Evolutionary conservation across 30 jellyfish, hydroid and myxozoan species (phyloP), one percentile per base, ranked within the genome.

Genomic region (Aurelia coerulea): DNA sequence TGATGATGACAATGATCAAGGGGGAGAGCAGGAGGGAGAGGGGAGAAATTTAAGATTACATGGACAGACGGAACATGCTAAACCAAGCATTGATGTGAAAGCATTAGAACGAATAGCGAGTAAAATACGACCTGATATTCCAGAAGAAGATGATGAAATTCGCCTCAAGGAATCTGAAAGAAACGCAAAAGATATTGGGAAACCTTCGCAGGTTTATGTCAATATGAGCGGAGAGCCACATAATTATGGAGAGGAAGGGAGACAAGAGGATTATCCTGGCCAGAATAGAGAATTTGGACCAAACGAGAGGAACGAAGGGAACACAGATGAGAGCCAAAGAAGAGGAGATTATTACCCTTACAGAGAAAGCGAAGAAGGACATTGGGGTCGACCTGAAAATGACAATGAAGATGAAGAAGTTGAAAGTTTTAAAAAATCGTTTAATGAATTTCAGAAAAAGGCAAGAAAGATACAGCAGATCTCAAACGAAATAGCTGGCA

Each of bases 151-250:
- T n/a, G 71, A 60, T 34, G 93, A 84, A 49, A 14, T 84, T 1
- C 81, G 74, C 8, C 60, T 71, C 33, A 68, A 73, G 62, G 79
- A 73, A 74, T 46, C 84, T 3, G 59, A 78, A 1, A 63, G 79
- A 2, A 65, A 73, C 59, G 75, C 88, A 32, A 73, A 41, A 66
- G 93, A 84, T 23, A 35, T 84, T 67, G 93, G 93, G 0, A 66
- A 80, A 50, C 88, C 93, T 8, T 56, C 87, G 34, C 65, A 74
- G 1, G 88, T 84, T 62, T 84, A 5, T 41, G 81, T 84, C 16
- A 84, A 84, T 37, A 84, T 84, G 93, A 84, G 93, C 54, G 93
- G 93, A 51, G 81, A 72, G 58, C 88, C 93, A 14, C 93, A 84
- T 31, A 60, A 84, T 73, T 84, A 84, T 73, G 93, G 88, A n/a